Conservation (phyloP, 2,113 vertebrate genomes). For the Bettongia penicillata region DNA sequence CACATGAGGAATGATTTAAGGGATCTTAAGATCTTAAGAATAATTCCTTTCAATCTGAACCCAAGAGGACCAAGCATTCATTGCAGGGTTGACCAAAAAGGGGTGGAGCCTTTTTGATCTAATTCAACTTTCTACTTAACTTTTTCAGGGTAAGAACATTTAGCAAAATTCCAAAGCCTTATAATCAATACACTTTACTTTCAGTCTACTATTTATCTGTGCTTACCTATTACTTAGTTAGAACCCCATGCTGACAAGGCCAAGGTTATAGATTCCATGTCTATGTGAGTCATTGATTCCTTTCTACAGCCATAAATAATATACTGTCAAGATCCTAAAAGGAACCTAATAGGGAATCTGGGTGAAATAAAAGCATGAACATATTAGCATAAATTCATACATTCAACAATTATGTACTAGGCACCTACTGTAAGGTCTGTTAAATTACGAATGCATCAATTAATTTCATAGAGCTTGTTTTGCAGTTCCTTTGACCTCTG, state of each 20-base stretch:
- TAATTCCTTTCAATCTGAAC: background rate
- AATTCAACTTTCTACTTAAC: background rate
- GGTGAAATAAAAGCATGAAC: background rate
- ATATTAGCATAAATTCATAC: background rate
- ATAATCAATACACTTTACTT: background rate
- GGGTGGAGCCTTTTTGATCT: background rate
- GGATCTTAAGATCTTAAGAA: constrained; percentile 19
- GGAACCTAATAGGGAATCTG: background rate
- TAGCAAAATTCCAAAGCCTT: background rate
- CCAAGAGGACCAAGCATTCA: constrained; percentile 6
- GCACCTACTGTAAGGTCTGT: background rate
- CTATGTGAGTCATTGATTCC: background rate
- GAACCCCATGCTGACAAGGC: background rate
- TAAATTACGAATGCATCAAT: background rate
- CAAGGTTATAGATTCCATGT: background rate
- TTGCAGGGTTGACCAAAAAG: background rate
- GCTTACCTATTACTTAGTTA: background rate
- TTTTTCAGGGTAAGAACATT: background rate
- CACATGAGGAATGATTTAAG: background rate
- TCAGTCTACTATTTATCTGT: background rate
- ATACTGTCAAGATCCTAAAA: background rate
- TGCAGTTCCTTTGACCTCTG: background rate
- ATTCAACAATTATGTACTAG: background rate
- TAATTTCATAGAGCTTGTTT: background rate
- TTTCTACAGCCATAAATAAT: background rate